phyloP scores from a whole-genome alignment of 2,888 invertebrate species.

The Caenorhabditis angaria region DNA sequence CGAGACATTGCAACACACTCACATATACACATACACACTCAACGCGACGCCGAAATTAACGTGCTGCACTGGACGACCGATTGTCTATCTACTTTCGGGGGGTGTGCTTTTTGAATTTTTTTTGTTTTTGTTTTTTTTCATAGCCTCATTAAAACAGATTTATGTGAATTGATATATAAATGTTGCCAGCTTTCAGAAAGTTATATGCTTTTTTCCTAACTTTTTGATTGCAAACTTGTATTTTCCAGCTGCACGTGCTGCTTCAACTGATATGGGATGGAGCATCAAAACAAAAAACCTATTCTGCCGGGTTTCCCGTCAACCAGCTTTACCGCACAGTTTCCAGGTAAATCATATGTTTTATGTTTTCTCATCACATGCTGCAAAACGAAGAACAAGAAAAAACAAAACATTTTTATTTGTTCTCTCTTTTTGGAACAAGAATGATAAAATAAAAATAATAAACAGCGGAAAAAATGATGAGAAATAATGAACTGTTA shows the following conservation, averaged over 20 bases:
- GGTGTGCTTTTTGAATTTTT: conserved; percentile 10
- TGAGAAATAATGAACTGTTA: background rate
- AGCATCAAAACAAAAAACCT: conserved; percentile 45
- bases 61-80: conserved; percentile 5
- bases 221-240: no score
- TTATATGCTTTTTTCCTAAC: no score
- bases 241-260: background rate
- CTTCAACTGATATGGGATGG: conserved; percentile 44
- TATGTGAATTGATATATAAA: background rate
- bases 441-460: background rate
- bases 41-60: conserved; percentile 19
- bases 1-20: background rate
- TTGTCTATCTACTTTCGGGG: conserved; percentile 6
- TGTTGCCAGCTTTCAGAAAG: background rate
- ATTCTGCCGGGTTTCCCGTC: conserved; percentile 42
- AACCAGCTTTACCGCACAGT: conserved; percentile 27
- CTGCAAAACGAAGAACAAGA: background rate
- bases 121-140: conserved; percentile 8
- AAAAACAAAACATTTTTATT: background rate
- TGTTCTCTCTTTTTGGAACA: background rate
- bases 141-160: background rate
- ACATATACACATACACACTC: conserved; percentile 8
- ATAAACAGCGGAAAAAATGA: background rate
- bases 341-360: conserved; percentile 26
- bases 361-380: conserved; percentile 1